A percentile compares a stretch with the other conserved stretches of the same genome.
phyloP scores from a whole-genome alignment of 2,797 vertebrate genomes.

The Rhinatrema bivittatum region DNA sequence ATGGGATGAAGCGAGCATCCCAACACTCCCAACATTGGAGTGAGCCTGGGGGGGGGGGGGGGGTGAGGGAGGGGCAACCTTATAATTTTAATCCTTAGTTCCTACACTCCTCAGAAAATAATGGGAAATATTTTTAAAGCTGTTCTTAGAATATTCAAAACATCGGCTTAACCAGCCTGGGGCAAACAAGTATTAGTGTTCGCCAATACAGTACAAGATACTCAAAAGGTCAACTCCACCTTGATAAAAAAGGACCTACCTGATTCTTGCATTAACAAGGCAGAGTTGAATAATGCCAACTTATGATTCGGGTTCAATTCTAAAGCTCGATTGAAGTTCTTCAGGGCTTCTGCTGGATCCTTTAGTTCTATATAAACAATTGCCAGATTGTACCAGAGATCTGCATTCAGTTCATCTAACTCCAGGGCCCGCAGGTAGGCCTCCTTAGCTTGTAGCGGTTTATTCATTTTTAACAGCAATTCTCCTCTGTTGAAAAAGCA shows the following conservation, averaged over 20 bases:
- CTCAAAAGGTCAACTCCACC: no score
- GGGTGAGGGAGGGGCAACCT: no score
- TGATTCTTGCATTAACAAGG: constrained; percentile 94
- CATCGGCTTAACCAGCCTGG: no score
- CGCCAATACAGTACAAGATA: no score
- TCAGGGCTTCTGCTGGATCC: constrained; percentile 84
- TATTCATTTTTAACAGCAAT: constrained; percentile 95
- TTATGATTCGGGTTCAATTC: constrained; percentile 86
- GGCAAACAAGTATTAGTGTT: no score
- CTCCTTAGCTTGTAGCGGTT: constrained; percentile 86
- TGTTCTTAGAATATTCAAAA: no score
- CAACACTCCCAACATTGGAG: no score
- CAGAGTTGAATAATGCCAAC: constrained; percentile 91
- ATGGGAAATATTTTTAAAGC: no score
- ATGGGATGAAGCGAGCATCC: no score
- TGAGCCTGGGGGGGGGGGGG: no score
- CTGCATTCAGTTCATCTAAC: constrained; percentile 84
- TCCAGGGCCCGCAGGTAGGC: constrained; percentile 88
- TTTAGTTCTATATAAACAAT: constrained; percentile 98
- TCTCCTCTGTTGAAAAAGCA: constrained; percentile 74
- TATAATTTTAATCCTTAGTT: no score
- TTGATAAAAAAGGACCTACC: constrained; percentile 71
- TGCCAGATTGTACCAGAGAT: constrained; percentile 97
- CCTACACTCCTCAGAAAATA: no score
- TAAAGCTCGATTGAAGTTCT: constrained; percentile 87